phyloP scores from a whole-genome alignment of 2,888 invertebrate species.

The Lacanobia wlatinum region DNA sequence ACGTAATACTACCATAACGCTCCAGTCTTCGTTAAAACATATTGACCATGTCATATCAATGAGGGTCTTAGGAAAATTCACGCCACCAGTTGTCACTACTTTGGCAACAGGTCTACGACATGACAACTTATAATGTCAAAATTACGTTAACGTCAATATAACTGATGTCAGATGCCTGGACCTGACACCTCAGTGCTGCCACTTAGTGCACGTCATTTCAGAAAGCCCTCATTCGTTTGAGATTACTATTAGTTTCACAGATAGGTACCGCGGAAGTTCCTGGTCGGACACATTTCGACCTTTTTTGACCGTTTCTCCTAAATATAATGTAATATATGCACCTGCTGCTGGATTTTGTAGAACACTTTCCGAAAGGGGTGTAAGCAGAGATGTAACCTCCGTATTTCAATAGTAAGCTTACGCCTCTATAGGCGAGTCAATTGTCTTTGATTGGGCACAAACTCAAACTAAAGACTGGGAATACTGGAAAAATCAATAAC shows the following conservation, averaged over 20 bases:
- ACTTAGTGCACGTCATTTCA: background rate
- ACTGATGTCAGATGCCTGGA: too few species aligned
- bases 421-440: background rate
- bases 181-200: too few species aligned
- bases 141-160: too few species aligned
- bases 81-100: too few species aligned
- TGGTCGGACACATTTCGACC: background rate
- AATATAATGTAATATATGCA: background rate
- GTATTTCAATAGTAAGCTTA: too few species aligned
- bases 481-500: background rate
- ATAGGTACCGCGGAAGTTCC: background rate
- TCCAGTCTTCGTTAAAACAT: constrained; percentile 37
- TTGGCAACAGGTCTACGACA: too few species aligned
- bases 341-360: background rate
- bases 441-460: background rate
- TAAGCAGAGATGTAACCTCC: background rate
- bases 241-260: constrained; percentile 29
- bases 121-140: too few species aligned
- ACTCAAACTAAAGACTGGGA: background rate
- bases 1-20: constrained; percentile 1
- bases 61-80: background rate
- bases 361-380: background rate
- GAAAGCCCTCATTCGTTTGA: background rate
- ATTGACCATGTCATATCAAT: background rate
- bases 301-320: background rate